Evolutionary conservation across 2,797 vertebrate genomes (phyloP).

Genomic region (Sebastes variabilis): DNA sequence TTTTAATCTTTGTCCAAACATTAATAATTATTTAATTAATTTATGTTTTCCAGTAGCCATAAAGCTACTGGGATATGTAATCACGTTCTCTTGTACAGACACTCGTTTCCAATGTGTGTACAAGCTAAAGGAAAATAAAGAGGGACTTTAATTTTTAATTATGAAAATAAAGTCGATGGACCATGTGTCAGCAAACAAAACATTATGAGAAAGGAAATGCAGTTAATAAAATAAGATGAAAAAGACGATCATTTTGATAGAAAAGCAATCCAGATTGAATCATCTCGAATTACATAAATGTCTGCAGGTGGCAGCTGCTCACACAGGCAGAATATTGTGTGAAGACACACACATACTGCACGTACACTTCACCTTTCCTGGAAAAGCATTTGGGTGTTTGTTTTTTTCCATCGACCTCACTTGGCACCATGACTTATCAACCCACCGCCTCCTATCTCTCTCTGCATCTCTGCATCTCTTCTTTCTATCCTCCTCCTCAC

Average conservation of each 20-base stretch:
- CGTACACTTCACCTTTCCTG: background rate
- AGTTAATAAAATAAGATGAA: background rate
- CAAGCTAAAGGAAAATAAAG: background rate
- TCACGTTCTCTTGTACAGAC: background rate
- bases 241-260: background rate
- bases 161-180: background rate
- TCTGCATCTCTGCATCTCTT: background rate
- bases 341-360: background rate
- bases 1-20: background rate
- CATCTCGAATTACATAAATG: background rate
- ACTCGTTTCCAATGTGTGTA: background rate
- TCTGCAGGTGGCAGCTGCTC: background rate
- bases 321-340: background rate
- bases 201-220: too few species aligned
- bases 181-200: background rate
- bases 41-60: background rate
- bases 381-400: background rate
- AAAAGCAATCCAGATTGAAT: background rate
- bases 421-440: slow-evolving; percentile 8
- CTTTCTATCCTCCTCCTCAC: background rate
- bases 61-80: background rate
- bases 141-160: background rate
- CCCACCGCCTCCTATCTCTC: too few species aligned
- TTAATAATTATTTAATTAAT: background rate
- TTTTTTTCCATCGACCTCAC: background rate